These are phyloP conservation scores for Thyatira batis DNA, from an alignment of 2,888 invertebrate species.

Conservation along the genomic window DNA sequence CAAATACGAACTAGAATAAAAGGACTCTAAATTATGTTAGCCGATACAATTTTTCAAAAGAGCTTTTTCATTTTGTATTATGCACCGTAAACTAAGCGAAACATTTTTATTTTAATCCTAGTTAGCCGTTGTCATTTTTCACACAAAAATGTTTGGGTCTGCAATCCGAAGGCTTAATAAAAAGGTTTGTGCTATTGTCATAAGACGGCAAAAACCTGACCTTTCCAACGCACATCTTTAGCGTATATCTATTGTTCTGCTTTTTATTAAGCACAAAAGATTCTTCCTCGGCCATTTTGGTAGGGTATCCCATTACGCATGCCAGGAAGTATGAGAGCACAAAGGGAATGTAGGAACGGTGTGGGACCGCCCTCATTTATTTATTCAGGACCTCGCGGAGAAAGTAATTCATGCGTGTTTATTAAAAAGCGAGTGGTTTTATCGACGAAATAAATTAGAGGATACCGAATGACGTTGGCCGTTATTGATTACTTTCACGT, in stretches of 20 bases:
- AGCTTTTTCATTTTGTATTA: neutral
- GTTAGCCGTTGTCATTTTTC: conserved; percentile 24
- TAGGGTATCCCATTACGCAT: conserved; percentile 73
- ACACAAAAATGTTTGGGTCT: conserved; percentile 19
- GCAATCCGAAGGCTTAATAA: conserved; percentile 22
- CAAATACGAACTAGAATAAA: neutral
- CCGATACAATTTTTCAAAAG: neutral
- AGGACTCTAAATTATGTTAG: neutral
- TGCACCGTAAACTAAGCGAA: conserved; percentile 24
- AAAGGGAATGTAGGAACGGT: conserved; percentile 68
- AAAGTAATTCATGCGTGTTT: conserved; percentile 75
- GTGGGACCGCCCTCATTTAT: conserved; percentile 70
- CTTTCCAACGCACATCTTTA: conserved; percentile 40
- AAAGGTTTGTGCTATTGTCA: conserved; percentile 27
- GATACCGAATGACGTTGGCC: conserved; percentile 11
- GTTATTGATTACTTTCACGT: neutral
- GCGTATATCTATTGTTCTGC: conserved; percentile 51
- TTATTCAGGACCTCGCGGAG: conserved; percentile 69
- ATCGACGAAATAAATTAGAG: conserved; percentile 55
- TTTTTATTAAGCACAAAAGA: conserved; percentile 69
- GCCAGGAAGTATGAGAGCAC: conserved; percentile 66
- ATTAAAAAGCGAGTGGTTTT: conserved; percentile 68
- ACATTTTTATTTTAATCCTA: conserved; percentile 26
- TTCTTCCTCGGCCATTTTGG: conserved; percentile 58
- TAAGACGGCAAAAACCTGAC: conserved; percentile 25